Conservation (phyloP, 2,888 invertebrate genomes). For the Drosophila mettleri region DNA sequence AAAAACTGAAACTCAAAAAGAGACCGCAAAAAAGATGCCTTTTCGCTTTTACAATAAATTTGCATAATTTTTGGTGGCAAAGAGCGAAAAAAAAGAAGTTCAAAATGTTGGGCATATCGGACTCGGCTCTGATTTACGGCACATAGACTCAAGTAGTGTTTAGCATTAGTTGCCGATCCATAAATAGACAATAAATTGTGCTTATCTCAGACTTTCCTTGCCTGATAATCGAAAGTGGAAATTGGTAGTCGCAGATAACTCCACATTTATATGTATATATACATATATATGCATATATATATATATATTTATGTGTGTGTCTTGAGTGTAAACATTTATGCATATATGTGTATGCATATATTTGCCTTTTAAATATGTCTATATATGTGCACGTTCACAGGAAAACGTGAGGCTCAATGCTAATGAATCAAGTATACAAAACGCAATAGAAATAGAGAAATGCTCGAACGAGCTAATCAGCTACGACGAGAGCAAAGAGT, state of each 20-base stretch:
- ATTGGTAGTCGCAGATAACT: conserved; percentile 10
- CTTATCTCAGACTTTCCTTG: conserved; percentile 38
- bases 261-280: background rate
- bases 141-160: background rate
- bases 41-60: conserved; percentile 74
- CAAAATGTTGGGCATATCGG: conserved; percentile 22
- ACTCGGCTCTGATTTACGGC: conserved; percentile 37
- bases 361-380: background rate
- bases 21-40: conserved; percentile 44
- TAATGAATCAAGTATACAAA: conserved; percentile 55
- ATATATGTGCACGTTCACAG: conserved; percentile 33
- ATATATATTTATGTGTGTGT: background rate
- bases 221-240: conserved; percentile 27
- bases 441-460: conserved; percentile 37
- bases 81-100: conserved; percentile 37
- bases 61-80: conserved; percentile 62
- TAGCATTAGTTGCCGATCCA: conserved; percentile 31
- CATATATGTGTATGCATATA: conserved; percentile 10
- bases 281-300: conserved; percentile 3
- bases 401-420: conserved; percentile 57
- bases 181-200: conserved; percentile 43
- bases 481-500: background rate
- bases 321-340: conserved; percentile 4
- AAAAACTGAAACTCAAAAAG: conserved; percentile 12
- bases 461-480: background rate